Base-by-base conservation (phyloP, 2,888 invertebrate species). In the Icerya purchasi region DNA sequence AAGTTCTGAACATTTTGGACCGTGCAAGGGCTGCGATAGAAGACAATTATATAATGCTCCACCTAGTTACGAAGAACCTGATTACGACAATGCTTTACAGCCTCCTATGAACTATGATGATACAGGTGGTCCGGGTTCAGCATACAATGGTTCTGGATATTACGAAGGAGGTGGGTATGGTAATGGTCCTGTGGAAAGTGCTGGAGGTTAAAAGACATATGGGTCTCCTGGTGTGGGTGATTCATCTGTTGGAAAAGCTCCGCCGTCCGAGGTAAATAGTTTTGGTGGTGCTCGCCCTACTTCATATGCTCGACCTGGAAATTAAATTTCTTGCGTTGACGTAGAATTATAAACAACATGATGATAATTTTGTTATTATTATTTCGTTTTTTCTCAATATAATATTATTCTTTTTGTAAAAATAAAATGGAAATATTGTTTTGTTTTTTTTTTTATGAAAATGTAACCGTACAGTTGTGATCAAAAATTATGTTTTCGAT, bases 1-100 rank as follows among this genome's bases (percentile, higher is more conserved):
- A 87, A 75, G 86, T 87, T 62, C 78, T 87, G 75, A 86, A 86
- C 63, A 88, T 88, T 67, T 74, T 88, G 66, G 87, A 87, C 72
- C 78, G 86, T 59, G 87, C 87, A 0, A 77, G 87, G 59, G 78
- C 79, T 22, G 86, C 86, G 25, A 86, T 88, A 85, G 86, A 86
- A 69, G 80, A 84, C 64, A n/a, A n/a, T 82, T 78, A 57, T 61
- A 54, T 50, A 61, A 60, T 22, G 82, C 78, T 58, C 60, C 55
- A 25, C 63, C 62, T 14, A n/a, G 64, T 54, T 64, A 64, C 51
- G 65, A 64, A 2, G 19, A 51, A 3, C 49, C 53, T 14, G 56
- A 60, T 49, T 56, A 53, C 22, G 60, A 60, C 2, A n/a, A 53
- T 51, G 52, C 52, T 1, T 53, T 21, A 22, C 36, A 36, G 14